Evolutionary conservation across 1,140 invertebrate species (phyloP).

Genomic region (Anastrepha obliqua): DNA sequence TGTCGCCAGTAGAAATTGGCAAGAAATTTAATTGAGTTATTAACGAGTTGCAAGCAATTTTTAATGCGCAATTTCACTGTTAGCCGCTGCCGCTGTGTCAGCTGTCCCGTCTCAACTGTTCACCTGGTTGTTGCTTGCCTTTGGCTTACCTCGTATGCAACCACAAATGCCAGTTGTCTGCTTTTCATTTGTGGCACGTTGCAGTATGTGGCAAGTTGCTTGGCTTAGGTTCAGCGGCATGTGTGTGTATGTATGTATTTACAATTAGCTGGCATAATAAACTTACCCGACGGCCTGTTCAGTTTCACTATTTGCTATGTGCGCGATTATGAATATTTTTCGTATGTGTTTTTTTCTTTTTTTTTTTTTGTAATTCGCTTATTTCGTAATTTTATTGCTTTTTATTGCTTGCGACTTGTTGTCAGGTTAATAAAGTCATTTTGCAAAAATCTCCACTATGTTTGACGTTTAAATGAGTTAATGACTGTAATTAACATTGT

Average conservation of each 20-base stretch:
- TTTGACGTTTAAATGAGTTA: slow-evolving; percentile 52
- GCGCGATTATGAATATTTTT: slow-evolving; percentile 25
- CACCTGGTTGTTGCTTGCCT: background rate
- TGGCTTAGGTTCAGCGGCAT: slow-evolving; percentile 9
- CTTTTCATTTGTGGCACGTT: slow-evolving; percentile 42
- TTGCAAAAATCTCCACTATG: slow-evolving; percentile 45
- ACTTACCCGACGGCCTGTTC: slow-evolving; percentile 25
- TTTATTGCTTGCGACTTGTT: slow-evolving; percentile 41
- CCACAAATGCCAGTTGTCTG: background rate
- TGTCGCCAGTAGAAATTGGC: slow-evolving; percentile 41
- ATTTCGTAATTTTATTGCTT: slow-evolving; percentile 48
- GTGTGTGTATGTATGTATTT: background rate
- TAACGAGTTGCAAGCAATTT: slow-evolving; percentile 51
- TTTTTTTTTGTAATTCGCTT: background rate
- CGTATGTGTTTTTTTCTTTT: background rate
- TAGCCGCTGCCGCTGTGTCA: background rate
- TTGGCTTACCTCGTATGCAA: background rate
- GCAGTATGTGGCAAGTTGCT: background rate
- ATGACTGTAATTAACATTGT: slow-evolving; percentile 51
- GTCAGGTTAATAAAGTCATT: slow-evolving; percentile 53
- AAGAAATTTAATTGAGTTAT: slow-evolving; percentile 52
- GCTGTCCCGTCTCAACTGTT: background rate
- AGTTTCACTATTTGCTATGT: background rate
- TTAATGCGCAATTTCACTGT: slow-evolving; percentile 50
- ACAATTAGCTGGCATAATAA: slow-evolving; percentile 52